Evolutionary conservation across 2,797 vertebrate genomes (phyloP).

Genomic region (Syncerus caffer): DNA sequence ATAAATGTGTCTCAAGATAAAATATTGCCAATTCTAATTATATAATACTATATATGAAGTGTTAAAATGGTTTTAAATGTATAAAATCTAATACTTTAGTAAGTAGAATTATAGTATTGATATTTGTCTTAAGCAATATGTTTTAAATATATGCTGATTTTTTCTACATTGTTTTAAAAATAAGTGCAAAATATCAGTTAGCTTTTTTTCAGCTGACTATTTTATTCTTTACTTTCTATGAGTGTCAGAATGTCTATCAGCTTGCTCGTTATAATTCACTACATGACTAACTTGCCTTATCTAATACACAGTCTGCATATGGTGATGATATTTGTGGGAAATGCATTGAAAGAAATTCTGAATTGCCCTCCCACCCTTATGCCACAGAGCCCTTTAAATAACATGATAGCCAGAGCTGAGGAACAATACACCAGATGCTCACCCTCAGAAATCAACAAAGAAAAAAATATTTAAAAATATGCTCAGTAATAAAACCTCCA

Average conservation of each 20-base stretch:
- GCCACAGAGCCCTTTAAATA: slow-evolving; percentile 13
- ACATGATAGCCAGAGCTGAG: not conserved
- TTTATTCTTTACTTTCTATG: slow-evolving; percentile 17
- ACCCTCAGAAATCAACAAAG: not conserved
- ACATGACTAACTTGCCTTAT: slow-evolving; percentile 27
- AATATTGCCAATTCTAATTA: not conserved
- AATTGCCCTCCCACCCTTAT: not conserved
- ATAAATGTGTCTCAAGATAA: not conserved
- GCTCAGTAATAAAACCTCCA: not conserved
- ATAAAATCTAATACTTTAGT: not conserved
- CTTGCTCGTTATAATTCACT: slow-evolving; percentile 7
- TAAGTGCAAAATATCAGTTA: not conserved
- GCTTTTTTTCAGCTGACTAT: not conserved
- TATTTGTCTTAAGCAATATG: not conserved
- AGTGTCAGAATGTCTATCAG: slow-evolving; percentile 14
- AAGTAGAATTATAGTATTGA: not conserved
- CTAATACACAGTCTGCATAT: slow-evolving; percentile 23
- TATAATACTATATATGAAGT: not conserved
- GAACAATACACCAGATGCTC: slow-evolving; percentile 41
- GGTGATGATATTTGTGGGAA: slow-evolving; percentile 43
- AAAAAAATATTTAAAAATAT: not conserved
- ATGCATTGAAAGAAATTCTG: not conserved
- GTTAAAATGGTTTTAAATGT: not conserved
- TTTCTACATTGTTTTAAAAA: slow-evolving; percentile 19
- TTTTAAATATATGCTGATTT: not conserved